phyloP scores from a whole-genome alignment of 2,888 invertebrate genomes.

The Exephanes ischioxanthus region DNA sequence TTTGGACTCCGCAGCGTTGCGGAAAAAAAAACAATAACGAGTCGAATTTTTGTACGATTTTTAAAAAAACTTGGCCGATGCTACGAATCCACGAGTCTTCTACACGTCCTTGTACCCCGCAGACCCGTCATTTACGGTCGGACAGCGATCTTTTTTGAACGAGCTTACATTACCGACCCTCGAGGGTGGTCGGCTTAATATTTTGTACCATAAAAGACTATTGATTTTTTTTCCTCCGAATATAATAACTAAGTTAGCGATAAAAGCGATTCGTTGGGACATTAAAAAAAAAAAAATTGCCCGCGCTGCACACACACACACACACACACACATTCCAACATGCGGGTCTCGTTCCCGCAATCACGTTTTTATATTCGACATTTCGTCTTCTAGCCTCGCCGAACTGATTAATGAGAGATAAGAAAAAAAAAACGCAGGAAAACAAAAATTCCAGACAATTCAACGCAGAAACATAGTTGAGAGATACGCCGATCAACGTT shows the following conservation, averaged over 20 bases:
- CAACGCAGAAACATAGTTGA: constrained; percentile 59
- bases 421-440: not conserved
- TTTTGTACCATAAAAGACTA: constrained; percentile 43
- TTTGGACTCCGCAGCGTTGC: not conserved
- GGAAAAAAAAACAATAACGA: not conserved
- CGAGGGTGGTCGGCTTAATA: constrained; percentile 1
- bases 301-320: not conserved
- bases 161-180: constrained; percentile 38
- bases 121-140: not conserved
- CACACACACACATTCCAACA: constrained; percentile 56
- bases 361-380: constrained; percentile 17
- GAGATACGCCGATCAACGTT: constrained; percentile 74
- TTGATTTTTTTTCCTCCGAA: not conserved
- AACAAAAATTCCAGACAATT: constrained; percentile 27
- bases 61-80: constrained; percentile 3
- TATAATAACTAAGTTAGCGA: constrained; percentile 14
- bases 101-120: constrained; percentile 30
- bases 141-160: constrained; percentile 37
- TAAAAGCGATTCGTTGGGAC: constrained; percentile 1
- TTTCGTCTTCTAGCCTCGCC: constrained; percentile 28
- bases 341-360: constrained; percentile 35
- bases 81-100: constrained; percentile 35
- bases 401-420: constrained; percentile 14
- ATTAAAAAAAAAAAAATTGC: not conserved
- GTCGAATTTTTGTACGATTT: not conserved